Conservation (phyloP, 2,888 invertebrate species). For the Stramonita haemastoma region DNA sequence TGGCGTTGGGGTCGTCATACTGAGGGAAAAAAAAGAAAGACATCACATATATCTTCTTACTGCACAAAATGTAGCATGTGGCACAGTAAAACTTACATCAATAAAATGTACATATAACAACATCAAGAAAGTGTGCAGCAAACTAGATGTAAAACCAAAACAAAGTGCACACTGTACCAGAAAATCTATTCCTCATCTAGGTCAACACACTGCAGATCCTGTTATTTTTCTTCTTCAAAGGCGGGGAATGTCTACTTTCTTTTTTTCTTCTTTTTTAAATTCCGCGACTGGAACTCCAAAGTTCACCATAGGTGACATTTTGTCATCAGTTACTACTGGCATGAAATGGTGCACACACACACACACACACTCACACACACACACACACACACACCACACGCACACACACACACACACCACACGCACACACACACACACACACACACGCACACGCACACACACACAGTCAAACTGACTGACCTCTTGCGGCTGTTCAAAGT, state of each 20-base stretch:
- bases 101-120: too few relatives aligned
- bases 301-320: too few relatives aligned
- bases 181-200: too few relatives aligned
- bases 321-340: background rate
- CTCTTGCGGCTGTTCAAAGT: slow-evolving; percentile 93
- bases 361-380: background rate
- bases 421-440: background rate
- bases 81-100: background rate
- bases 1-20: slow-evolving; percentile 97
- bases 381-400: too few relatives aligned
- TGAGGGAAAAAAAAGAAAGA: slow-evolving; percentile 59
- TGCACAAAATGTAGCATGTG: background rate
- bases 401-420: background rate
- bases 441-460: background rate
- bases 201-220: too few relatives aligned
- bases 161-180: too few relatives aligned
- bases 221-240: too few relatives aligned
- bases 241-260: too few relatives aligned
- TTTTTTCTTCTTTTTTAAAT: too few relatives aligned
- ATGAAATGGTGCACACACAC: background rate
- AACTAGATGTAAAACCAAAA: too few relatives aligned
- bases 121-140: too few relatives aligned
- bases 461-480: slow-evolving; percentile 55
- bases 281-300: too few relatives aligned
- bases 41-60: background rate